These are phyloP conservation scores for Gulo gulo DNA, from an alignment of 2,113 vertebrate genomes.

Conservation along the genomic window DNA sequence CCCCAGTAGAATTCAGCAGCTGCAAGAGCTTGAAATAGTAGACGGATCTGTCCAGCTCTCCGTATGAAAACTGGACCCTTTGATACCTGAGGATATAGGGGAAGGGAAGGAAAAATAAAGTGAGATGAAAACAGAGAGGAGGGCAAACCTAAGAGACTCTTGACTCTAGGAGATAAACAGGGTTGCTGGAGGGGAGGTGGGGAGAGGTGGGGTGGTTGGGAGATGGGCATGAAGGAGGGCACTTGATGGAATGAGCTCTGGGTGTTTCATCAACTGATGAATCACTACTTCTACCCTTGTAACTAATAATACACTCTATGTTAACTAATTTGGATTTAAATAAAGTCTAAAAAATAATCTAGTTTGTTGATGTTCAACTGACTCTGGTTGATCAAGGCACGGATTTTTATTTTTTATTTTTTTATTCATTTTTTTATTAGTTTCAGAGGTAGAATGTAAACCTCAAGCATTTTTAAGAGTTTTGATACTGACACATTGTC, in stretches of 20 bases:
- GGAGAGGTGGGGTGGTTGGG: too few species aligned
- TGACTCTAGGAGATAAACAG: not conserved
- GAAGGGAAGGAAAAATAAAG: not conserved
- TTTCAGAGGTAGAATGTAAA: not conserved
- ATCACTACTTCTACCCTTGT: not conserved
- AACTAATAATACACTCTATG: not conserved
- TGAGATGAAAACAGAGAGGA: not conserved
- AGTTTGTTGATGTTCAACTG: not conserved
- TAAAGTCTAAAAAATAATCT: not conserved
- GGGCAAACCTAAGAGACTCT: not conserved
- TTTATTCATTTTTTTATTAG: not conserved
- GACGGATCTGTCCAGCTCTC: not conserved
- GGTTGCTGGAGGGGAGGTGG: not conserved
- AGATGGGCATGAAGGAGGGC: too few species aligned
- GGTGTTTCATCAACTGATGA: not conserved
- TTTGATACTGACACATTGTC: accelerated
- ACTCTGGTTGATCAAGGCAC: not conserved
- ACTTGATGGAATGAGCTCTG: not conserved
- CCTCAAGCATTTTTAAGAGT: not conserved
- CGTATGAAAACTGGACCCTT: not conserved
- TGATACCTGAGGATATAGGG: not conserved
- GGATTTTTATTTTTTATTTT: not conserved
- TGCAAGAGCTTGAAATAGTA: not conserved
- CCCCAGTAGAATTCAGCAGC: not conserved
- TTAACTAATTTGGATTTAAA: not conserved